A percentile compares a stretch with the other conserved stretches of the same genome.
Evolutionary conservation across 2,113 vertebrate genomes (phyloP).

Genomic region (Seriola rivoliana): DNA sequence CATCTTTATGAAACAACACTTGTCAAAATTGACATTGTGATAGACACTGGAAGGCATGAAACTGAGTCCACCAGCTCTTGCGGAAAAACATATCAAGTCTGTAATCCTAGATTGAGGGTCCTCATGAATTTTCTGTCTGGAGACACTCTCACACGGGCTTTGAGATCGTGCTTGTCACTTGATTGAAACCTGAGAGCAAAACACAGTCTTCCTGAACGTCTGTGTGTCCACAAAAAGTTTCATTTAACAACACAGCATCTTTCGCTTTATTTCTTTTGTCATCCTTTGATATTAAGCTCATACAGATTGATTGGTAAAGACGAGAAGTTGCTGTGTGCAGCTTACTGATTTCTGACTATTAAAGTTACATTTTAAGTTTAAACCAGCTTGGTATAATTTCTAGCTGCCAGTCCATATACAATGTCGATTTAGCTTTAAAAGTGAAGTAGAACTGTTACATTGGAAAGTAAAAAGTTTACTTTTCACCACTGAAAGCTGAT

Average conservation of each 20-base stretch:
- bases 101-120: not conserved
- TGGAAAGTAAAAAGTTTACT: conserved; percentile 6
- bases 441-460: not conserved
- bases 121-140: not conserved
- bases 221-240: not conserved
- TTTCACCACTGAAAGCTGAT: conserved; percentile 11
- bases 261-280: not conserved
- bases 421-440: not conserved
- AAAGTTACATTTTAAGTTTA: too few relatives aligned
- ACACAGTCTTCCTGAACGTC: not conserved
- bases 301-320: not conserved
- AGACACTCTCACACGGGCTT: not conserved
- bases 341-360: not conserved
- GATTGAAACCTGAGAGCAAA: not conserved
- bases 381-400: too few relatives aligned
- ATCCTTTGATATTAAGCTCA: not conserved
- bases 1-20: not conserved
- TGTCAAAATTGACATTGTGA: not conserved
- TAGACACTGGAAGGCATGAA: not conserved
- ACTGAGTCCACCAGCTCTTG: not conserved
- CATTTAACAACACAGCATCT: not conserved
- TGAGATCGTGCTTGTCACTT: not conserved
- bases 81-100: not conserved
- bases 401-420: not conserved
- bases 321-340: not conserved